Evolutionary conservation across 2,797 vertebrate genomes (phyloP).

Genomic region (Chanos chanos): DNA sequence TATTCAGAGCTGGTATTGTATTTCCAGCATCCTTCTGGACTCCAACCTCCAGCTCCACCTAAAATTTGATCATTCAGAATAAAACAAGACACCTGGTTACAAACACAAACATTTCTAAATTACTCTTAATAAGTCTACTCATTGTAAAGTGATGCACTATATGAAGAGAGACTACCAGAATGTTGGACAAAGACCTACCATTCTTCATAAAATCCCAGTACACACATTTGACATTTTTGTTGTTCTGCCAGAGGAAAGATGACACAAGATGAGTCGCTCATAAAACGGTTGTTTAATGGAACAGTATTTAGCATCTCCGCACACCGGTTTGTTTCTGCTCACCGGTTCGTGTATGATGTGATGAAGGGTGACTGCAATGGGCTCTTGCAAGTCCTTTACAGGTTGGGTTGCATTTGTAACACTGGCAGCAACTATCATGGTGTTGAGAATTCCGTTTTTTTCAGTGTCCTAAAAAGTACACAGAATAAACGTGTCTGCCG

Average conservation of each 20-base stretch:
- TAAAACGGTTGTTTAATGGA: neutral
- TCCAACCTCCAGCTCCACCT: constrained; percentile 86
- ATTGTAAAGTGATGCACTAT: neutral
- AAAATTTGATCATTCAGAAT: no score
- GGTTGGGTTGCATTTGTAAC: constrained; percentile 67
- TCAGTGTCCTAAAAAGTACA: constrained; percentile 58
- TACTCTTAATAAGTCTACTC: neutral
- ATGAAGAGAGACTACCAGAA: neutral
- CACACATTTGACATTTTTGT: constrained; percentile 66
- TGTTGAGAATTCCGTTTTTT: constrained; percentile 63
- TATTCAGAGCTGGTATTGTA: constrained; percentile 69
- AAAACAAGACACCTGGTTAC: no score
- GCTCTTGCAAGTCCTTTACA: constrained; percentile 72
- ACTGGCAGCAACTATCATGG: constrained; percentile 84
- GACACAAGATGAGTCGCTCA: constrained; percentile 18
- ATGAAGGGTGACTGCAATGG: constrained; percentile 74
- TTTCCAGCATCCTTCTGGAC: constrained; percentile 73
- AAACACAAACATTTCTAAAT: no score
- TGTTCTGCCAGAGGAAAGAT: constrained; percentile 58
- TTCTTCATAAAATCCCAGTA: constrained; percentile 88
- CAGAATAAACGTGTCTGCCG: neutral
- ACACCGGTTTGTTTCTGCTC: constrained; percentile 30
- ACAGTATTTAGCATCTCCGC: no score
- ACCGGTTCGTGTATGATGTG: constrained; percentile 72
- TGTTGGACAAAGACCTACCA: constrained; percentile 63